These are phyloP conservation scores for Paracanthobrama guichenoti DNA, from an alignment of 2,113 vertebrate species.

Conservation along the genomic window DNA sequence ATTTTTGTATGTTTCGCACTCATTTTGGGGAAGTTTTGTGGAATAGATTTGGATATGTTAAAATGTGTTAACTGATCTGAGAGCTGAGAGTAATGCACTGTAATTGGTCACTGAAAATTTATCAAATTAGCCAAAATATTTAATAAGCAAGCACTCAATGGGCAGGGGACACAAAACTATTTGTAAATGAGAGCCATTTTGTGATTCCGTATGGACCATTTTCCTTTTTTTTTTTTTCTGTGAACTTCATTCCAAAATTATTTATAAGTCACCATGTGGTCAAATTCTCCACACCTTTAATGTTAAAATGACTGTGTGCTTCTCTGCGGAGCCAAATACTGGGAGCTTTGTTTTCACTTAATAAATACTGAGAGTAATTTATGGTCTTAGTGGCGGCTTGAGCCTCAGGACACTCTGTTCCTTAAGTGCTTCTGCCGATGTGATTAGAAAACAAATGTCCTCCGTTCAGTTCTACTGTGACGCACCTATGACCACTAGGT, in stretches of 20 bases:
- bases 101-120: not conserved
- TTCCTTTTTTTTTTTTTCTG: not conserved
- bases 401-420: conserved; percentile 14
- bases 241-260: not conserved
- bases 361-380: not conserved
- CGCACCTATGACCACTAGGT: not conserved
- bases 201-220: not conserved
- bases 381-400: not conserved
- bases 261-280: not conserved
- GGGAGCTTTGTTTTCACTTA: not conserved
- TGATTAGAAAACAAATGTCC: conserved; percentile 29
- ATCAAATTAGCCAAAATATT: not conserved
- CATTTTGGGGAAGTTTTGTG: not conserved
- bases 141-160: not conserved
- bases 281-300: too few relatives aligned
- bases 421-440: not conserved
- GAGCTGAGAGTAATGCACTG: not conserved
- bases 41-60: not conserved
- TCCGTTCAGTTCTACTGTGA: conserved; percentile 20
- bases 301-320: not conserved
- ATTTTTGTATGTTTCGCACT: not conserved
- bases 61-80: not conserved
- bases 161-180: not conserved
- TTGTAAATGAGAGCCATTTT: not conserved
- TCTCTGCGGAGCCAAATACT: not conserved